These are phyloP conservation scores for Hedya salicella DNA, from an alignment of 2,888 invertebrate genomes.

Conservation along the genomic window DNA sequence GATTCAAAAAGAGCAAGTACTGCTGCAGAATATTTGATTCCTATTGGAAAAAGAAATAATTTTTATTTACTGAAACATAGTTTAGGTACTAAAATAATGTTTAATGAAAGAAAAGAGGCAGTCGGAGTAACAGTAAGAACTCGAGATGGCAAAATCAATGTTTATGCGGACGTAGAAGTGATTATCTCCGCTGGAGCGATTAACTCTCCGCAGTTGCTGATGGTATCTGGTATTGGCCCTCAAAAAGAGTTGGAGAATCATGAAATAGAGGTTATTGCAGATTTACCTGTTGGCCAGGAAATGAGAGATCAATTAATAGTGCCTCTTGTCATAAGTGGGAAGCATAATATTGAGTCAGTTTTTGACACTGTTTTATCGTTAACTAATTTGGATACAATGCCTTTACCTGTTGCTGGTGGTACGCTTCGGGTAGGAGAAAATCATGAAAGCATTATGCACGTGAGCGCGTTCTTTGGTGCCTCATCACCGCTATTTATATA, in stretches of 20 bases:
- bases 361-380: slow-evolving; percentile 18
- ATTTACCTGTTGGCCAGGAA: slow-evolving; percentile 38
- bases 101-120: slow-evolving; percentile 46
- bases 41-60: slow-evolving; percentile 46
- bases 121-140: slow-evolving; percentile 44
- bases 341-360: neutral
- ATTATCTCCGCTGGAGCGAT: slow-evolving; percentile 29
- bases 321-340: slow-evolving; percentile 29
- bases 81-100: slow-evolving; percentile 47
- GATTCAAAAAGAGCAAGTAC: slow-evolving; percentile 26
- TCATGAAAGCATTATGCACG: slow-evolving; percentile 1
- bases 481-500: slow-evolving; percentile 28
- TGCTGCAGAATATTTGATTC: slow-evolving; percentile 38
- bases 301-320: slow-evolving; percentile 26
- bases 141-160: slow-evolving; percentile 30
- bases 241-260: slow-evolving; percentile 20
- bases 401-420: slow-evolving; percentile 18
- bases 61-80: slow-evolving; percentile 49
- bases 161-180: slow-evolving; percentile 32
- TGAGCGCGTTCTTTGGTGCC: slow-evolving; percentile 6
- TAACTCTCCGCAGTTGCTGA: slow-evolving; percentile 34
- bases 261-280: slow-evolving; percentile 21
- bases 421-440: neutral
- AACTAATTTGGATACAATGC: slow-evolving; percentile 5
- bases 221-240: slow-evolving; percentile 43